Evolutionary conservation across 2,888 invertebrate species (phyloP).

Genomic region (Onchidella celtica): DNA sequence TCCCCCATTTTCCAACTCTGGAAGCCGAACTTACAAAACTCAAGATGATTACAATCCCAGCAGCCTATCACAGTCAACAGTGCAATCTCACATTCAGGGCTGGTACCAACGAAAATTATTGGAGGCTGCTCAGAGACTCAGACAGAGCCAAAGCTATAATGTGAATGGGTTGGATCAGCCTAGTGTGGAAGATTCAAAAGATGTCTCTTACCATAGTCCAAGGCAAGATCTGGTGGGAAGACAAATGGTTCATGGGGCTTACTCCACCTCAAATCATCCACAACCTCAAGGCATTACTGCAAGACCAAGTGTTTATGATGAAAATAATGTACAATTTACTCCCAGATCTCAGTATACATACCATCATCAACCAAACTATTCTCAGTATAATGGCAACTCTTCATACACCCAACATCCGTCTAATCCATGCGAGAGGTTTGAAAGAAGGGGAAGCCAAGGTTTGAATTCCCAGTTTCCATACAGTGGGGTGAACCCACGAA

Average conservation of each 20-base stretch:
- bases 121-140: constrained; percentile 67
- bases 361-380: background rate
- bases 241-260: too few species aligned
- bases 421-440: background rate
- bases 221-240: background rate
- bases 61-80: constrained; percentile 45
- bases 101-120: constrained; percentile 72
- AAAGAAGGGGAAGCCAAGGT: background rate
- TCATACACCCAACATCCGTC: background rate
- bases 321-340: background rate
- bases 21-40: background rate
- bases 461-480: background rate
- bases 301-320: background rate
- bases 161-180: constrained; percentile 9
- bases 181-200: constrained; percentile 31
- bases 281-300: background rate
- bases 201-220: background rate
- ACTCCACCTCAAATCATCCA: too few species aligned
- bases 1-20: background rate
- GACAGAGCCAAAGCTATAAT: constrained; percentile 59
- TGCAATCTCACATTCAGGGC: constrained; percentile 66
- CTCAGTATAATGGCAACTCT: background rate
- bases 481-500: background rate
- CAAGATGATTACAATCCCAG: background rate
- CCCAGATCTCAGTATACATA: background rate